Conservation (phyloP, 2,113 vertebrate genomes). For the Isurus oxyrinchus region DNA sequence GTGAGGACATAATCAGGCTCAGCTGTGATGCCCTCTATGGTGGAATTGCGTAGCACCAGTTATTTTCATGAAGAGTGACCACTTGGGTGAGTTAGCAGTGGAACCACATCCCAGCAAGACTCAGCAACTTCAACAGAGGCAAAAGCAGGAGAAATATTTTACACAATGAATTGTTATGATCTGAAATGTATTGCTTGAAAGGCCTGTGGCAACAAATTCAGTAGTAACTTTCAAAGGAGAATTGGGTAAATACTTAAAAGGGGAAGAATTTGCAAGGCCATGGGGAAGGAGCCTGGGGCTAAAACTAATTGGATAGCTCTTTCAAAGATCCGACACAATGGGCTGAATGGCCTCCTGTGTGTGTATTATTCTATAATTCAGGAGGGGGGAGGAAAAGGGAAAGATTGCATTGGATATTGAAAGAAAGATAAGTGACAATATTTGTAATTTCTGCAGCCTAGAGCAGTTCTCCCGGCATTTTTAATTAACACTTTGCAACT, state of each 20-base stretch:
- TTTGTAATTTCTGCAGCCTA: conserved; percentile 11
- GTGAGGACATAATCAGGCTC: not conserved
- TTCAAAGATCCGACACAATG: not conserved
- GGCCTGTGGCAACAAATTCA: not conserved
- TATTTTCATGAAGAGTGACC: not conserved
- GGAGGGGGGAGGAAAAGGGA: not conserved
- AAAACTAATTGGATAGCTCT: not conserved
- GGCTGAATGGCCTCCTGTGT: not conserved
- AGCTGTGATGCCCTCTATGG: not conserved
- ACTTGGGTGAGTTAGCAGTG: not conserved
- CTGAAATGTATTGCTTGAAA: no score
- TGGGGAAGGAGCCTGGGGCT: not conserved
- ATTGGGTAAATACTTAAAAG: not conserved
- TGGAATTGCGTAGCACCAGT: not conserved
- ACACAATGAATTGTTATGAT: not conserved
- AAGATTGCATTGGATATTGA: not conserved
- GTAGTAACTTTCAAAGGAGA: not conserved
- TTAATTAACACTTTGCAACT: conserved; percentile 34
- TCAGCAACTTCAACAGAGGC: not conserved
- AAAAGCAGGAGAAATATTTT: not conserved
- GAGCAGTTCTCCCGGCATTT: conserved; percentile 23
- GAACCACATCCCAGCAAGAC: not conserved
- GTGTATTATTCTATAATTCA: not conserved
- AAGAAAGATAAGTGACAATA: not conserved
- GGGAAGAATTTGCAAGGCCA: not conserved